phyloP scores from a whole-genome alignment of 2,113 vertebrate species.

The Vidua chalybeata region DNA sequence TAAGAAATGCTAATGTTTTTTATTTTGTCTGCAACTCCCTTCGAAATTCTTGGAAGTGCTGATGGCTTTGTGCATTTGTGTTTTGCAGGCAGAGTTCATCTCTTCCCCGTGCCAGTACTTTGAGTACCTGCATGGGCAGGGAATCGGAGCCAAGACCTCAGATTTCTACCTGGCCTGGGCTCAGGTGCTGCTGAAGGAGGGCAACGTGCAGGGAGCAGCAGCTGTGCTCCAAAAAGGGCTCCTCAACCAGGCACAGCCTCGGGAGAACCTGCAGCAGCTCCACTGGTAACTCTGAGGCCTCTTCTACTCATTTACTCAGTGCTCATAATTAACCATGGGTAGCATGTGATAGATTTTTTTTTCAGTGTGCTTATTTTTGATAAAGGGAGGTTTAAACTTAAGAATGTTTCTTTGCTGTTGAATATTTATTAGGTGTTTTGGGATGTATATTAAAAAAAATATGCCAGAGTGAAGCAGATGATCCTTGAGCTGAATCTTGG shows the following conservation, averaged over 20 bases:
- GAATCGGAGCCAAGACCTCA: not conserved
- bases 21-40: not conserved
- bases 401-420: not conserved
- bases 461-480: not conserved
- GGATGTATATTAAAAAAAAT: not conserved
- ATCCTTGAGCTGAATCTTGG: not conserved
- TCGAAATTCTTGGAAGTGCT: not conserved
- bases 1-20: rapidly evolving
- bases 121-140: not conserved
- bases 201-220: not conserved
- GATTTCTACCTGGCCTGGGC: constrained; percentile 44
- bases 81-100: constrained; percentile 20
- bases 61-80: not conserved
- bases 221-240: constrained; percentile 28
- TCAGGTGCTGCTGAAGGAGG: constrained; percentile 3
- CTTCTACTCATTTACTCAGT: not conserved
- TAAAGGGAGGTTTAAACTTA: not conserved
- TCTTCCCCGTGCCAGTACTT: constrained; percentile 34
- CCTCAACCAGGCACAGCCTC: constrained; percentile 33
- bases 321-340: not conserved
- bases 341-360: no score
- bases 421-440: not conserved
- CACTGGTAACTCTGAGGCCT: not conserved
- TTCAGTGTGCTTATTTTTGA: not conserved
- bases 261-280: not conserved